A percentile compares a stretch with the other conserved stretches of the same genome.
Evolutionary conservation across 35 echinoderm and acorn worm species (phyloP).

Genomic region (Apostichopus parvimensis): DNA sequence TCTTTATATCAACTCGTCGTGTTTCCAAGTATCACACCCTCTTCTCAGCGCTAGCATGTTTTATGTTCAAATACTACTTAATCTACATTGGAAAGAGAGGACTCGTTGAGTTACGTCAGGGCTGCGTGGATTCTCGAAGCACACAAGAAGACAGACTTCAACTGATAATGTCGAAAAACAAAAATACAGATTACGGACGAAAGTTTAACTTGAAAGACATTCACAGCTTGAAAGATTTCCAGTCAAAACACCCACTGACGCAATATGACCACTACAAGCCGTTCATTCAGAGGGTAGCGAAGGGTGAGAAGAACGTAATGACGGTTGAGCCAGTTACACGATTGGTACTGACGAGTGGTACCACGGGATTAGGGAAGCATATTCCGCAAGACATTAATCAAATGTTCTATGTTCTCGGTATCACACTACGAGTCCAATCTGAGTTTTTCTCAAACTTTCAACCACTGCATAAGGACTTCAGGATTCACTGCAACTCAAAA

Average conservation of each 20-base stretch:
- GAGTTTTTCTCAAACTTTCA: not conserved
- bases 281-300: slow-evolving; percentile 66
- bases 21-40: slow-evolving; percentile 17
- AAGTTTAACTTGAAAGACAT: slow-evolving; percentile 56
- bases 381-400: slow-evolving; percentile 43
- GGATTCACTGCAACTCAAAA: slow-evolving; percentile 30
- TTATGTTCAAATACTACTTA: not conserved
- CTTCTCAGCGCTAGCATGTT: not conserved
- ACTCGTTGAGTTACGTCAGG: not conserved
- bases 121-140: slow-evolving; percentile 38
- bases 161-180: slow-evolving; percentile 35
- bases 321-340: slow-evolving; percentile 31
- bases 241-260: slow-evolving; percentile 56
- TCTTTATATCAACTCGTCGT: not conserved
- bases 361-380: slow-evolving; percentile 55
- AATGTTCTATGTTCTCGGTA: not conserved
- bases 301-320: slow-evolving; percentile 69
- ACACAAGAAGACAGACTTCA: slow-evolving; percentile 58
- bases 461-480: not conserved
- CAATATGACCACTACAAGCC: slow-evolving; percentile 62
- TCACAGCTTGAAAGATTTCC: slow-evolving; percentile 46
- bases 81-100: not conserved
- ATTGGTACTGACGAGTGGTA: slow-evolving; percentile 66
- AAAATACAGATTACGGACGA: slow-evolving; percentile 65
- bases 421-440: not conserved